Percentiles rank a stretch among this genome's conserved stretches.
Conservation (phyloP, 2,113 vertebrate genomes). For the Miniopterus natalensis region DNA sequence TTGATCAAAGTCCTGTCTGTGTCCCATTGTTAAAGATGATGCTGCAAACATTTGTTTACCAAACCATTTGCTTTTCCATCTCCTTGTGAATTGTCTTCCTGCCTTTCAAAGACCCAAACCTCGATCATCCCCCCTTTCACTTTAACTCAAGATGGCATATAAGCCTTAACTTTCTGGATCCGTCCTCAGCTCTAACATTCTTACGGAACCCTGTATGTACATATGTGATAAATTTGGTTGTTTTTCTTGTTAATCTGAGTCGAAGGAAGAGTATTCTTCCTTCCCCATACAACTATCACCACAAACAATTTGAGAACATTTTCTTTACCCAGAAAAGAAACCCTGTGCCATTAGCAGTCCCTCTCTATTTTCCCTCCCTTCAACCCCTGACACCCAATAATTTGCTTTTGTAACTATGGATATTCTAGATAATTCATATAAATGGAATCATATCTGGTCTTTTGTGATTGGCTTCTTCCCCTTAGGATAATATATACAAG, state of each 20-base stretch:
- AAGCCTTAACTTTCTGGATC: neutral
- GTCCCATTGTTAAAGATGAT: neutral
- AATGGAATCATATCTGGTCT: neutral
- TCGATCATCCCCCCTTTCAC: neutral
- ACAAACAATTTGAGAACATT: neutral
- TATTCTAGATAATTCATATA: neutral
- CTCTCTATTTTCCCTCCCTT: neutral
- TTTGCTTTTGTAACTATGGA: neutral
- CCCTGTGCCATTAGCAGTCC: neutral
- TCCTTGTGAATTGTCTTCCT: neutral
- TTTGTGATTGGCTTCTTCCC: slow-evolving; percentile 20
- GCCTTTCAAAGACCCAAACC: neutral
- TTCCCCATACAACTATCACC: neutral
- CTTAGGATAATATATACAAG: neutral
- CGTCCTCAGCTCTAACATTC: neutral
- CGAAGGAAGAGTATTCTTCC: neutral
- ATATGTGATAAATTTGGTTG: neutral
- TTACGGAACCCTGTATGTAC: neutral
- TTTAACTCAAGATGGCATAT: neutral
- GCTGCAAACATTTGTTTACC: neutral
- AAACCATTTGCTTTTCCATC: neutral
- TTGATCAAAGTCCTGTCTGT: neutral
- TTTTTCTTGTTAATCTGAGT: neutral
- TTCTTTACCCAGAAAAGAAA: slow-evolving; percentile 22
- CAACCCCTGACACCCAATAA: neutral